These are phyloP conservation scores for Tangara arthus DNA, from an alignment of 2,797 vertebrate species.

Conservation along the genomic window DNA sequence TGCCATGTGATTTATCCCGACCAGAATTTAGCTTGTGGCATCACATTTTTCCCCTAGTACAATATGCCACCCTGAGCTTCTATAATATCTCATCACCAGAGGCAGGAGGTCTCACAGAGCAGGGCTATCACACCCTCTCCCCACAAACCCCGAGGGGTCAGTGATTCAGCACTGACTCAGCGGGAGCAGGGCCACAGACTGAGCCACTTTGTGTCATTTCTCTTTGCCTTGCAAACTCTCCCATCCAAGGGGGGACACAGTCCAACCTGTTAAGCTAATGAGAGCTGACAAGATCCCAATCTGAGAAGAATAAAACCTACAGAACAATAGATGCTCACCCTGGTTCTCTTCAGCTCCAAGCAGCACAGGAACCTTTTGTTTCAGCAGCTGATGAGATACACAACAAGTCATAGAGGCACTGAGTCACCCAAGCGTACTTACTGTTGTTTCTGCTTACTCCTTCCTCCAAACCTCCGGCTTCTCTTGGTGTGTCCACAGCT, in stretches of 20 bases:
- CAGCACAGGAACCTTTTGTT: constrained; percentile 66
- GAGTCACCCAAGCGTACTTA: constrained; percentile 20
- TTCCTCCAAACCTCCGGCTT: neutral
- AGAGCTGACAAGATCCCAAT: constrained; percentile 30
- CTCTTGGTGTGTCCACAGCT: neutral
- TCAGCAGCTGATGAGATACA: constrained; percentile 40
- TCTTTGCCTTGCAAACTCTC: neutral
- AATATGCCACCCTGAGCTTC: neutral
- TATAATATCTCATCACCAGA: neutral
- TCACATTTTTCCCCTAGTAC: neutral
- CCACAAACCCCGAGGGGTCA: neutral
- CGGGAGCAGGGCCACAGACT: neutral
- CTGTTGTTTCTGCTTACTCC: constrained; percentile 27
- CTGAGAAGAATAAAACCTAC: constrained; percentile 17
- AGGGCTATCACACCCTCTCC: neutral
- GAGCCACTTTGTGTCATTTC: neutral
- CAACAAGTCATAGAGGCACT: constrained; percentile 16
- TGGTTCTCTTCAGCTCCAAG: constrained; percentile 43
- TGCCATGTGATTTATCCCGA: neutral
- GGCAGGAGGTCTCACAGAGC: neutral
- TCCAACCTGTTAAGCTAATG: constrained; percentile 35
- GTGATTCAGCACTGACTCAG: neutral
- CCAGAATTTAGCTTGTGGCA: neutral
- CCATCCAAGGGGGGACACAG: neutral
- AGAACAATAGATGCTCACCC: constrained; percentile 23